These are phyloP conservation scores for Heteromormyrus szaboi DNA, from an alignment of 2,797 vertebrate genomes.

Conservation along the genomic window DNA sequence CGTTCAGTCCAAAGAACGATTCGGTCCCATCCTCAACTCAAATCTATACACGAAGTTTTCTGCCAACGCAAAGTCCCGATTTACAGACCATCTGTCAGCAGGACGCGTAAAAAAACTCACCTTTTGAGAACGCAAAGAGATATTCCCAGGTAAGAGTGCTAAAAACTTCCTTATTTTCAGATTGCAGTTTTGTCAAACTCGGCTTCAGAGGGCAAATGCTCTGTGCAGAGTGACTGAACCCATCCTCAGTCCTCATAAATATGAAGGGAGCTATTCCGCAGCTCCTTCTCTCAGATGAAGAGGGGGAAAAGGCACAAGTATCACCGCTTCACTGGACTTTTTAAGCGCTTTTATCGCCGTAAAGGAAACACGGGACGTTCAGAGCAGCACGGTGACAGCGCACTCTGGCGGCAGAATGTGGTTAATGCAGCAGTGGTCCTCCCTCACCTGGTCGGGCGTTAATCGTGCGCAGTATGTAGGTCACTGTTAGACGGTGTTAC, in stretches of 20 bases:
- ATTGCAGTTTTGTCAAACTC: not conserved
- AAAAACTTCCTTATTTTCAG: slow-evolving; percentile 8
- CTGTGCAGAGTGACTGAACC: slow-evolving; percentile 11
- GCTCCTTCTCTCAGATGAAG: slow-evolving; percentile 33
- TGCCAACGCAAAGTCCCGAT: not conserved
- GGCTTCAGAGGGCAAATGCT: slow-evolving; percentile 11
- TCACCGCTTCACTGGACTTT: slow-evolving; percentile 60
- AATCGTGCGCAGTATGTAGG: not conserved
- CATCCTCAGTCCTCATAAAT: slow-evolving; percentile 37
- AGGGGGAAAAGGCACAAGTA: slow-evolving; percentile 46
- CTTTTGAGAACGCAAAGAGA: slow-evolving; percentile 13
- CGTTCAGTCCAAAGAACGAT: not conserved
- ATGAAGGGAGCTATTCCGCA: not conserved
- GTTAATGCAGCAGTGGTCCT: not conserved
- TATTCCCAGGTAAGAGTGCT: slow-evolving; percentile 18
- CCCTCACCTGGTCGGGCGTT: not conserved
- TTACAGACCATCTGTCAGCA: not conserved
- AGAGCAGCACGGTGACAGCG: slow-evolving; percentile 24
- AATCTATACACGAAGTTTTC: not conserved
- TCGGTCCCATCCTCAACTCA: not conserved
- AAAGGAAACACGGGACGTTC: not conserved
- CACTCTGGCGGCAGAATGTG: not conserved
- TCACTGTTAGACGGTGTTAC: not conserved
- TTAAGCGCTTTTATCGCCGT: slow-evolving; percentile 39
- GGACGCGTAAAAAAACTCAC: slow-evolving; percentile 15